A percentile compares a stretch with the other conserved stretches of the same genome.
Evolutionary conservation across 2,888 invertebrate genomes (phyloP).

Genomic region (Tipula vernalis): DNA sequence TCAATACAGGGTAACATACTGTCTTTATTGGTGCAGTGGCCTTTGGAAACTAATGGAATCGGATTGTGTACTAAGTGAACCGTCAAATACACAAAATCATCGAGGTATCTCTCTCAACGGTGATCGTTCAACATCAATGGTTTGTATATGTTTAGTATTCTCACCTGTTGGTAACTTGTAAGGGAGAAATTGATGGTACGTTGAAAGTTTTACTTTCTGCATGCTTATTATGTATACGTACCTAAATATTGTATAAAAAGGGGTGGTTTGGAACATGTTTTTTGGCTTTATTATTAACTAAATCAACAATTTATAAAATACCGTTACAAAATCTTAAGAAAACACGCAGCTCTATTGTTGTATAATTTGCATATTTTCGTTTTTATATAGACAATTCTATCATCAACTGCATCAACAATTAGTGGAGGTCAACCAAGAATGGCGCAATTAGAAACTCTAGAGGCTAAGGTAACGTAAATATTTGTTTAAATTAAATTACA

Average conservation of each 20-base stretch:
- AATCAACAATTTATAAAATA: not conserved
- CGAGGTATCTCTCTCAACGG: not conserved
- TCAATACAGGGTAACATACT: not conserved
- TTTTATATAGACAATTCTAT: not conserved
- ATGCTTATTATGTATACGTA: not conserved
- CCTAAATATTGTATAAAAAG: not conserved
- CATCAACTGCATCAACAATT: not conserved
- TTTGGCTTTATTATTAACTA: not conserved
- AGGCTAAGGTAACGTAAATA: slow-evolving; percentile 43
- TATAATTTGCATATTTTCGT: not conserved
- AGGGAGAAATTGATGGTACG: not conserved
- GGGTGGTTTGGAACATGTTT: not conserved
- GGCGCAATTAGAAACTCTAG: slow-evolving; percentile 53
- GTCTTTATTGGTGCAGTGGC: not conserved
- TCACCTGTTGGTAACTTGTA: not conserved
- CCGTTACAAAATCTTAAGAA: not conserved
- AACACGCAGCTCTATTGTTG: not conserved
- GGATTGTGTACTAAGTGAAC: not conserved
- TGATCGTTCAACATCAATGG: slow-evolving; percentile 7
- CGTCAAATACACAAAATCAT: not conserved
- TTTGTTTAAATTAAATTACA: not conserved
- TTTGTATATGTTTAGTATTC: not conserved
- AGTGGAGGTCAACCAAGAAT: slow-evolving; percentile 34
- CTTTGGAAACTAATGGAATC: not conserved
- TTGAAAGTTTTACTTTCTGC: not conserved